These are phyloP conservation scores for Protodeltote pygarga DNA, from an alignment of 2,888 invertebrate species.

Conservation along the genomic window DNA sequence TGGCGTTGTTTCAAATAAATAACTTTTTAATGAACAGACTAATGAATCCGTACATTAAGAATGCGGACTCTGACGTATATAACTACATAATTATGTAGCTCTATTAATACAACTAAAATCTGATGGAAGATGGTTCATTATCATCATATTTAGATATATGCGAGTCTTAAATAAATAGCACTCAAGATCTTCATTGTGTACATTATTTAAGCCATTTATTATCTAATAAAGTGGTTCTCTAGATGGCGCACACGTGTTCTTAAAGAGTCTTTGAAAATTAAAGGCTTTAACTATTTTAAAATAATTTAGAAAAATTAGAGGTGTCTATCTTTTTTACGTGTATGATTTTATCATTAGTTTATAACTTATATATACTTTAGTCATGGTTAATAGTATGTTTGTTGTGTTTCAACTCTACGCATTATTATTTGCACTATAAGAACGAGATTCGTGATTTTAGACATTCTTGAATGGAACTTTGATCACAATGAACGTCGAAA, in stretches of 20 bases:
- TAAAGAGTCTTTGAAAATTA: neutral
- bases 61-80: neutral
- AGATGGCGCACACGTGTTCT: neutral
- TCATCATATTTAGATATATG: constrained; percentile 27
- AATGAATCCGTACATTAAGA: constrained; percentile 7
- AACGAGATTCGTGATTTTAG: constrained; percentile 5
- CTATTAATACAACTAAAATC: constrained; percentile 12
- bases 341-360: neutral
- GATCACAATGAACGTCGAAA: constrained; percentile 53
- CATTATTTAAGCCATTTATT: constrained; percentile 51
- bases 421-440: constrained; percentile 1
- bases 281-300: neutral
- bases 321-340: neutral
- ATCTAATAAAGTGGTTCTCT: constrained; percentile 47
- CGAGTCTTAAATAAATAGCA: constrained; percentile 47
- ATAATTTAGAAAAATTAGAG: constrained; percentile 1
- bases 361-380: constrained; percentile 10
- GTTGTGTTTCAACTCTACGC: constrained; percentile 7
- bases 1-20: neutral
- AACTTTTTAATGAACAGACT: neutral
- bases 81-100: constrained; percentile 4
- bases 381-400: constrained; percentile 20
- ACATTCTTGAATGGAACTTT: constrained; percentile 33
- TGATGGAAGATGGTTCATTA: constrained; percentile 25
- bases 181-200: constrained; percentile 53